Evolutionary conservation across 2,888 invertebrate species (phyloP).

Genomic region (Megaustenia siamemsis): DNA sequence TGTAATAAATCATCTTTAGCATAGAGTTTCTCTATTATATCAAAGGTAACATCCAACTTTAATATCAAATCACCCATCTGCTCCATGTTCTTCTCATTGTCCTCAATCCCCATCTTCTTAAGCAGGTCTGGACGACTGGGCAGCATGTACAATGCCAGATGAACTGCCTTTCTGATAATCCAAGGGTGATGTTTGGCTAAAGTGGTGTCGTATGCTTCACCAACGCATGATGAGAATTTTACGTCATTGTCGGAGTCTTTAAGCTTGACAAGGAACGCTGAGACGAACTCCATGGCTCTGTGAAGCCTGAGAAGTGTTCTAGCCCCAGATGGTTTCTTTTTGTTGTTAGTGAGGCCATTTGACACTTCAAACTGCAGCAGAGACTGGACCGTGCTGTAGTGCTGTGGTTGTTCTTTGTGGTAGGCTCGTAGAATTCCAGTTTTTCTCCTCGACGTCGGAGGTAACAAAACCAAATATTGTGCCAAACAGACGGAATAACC

Average conservation of each 20-base stretch:
- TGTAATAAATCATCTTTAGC: constrained; percentile 87
- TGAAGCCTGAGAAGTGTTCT: constrained; percentile 93
- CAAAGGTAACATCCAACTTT: constrained; percentile 87
- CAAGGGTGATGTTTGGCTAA: constrained; percentile 93
- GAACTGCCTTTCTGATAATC: constrained; percentile 85
- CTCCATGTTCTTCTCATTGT: constrained; percentile 82
- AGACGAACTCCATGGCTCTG: constrained; percentile 94
- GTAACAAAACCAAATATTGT: constrained; percentile 94
- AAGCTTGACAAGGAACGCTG: constrained; percentile 88
- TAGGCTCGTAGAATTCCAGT: constrained; percentile 88
- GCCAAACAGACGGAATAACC: constrained; percentile 93
- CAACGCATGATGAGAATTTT: constrained; percentile 82
- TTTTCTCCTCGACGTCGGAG: constrained; percentile 92
- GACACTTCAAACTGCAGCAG: constrained; percentile 84
- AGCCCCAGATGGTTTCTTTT: constrained; percentile 86
- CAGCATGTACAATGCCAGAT: constrained; percentile 91
- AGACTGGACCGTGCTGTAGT: constrained; percentile 86
- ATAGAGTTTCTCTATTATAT: constrained; percentile 88
- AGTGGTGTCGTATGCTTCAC: constrained; percentile 90
- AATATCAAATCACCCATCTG: constrained; percentile 87
- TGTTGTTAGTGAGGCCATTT: constrained; percentile 81
- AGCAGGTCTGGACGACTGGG: constrained; percentile 87
- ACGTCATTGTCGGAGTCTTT: constrained; percentile 75
- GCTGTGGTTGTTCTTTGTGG: constrained; percentile 73
- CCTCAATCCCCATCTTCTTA: constrained; percentile 74